Conservation (phyloP, 2,797 vertebrate genomes). For the Euphonia xanthogaster region DNA sequence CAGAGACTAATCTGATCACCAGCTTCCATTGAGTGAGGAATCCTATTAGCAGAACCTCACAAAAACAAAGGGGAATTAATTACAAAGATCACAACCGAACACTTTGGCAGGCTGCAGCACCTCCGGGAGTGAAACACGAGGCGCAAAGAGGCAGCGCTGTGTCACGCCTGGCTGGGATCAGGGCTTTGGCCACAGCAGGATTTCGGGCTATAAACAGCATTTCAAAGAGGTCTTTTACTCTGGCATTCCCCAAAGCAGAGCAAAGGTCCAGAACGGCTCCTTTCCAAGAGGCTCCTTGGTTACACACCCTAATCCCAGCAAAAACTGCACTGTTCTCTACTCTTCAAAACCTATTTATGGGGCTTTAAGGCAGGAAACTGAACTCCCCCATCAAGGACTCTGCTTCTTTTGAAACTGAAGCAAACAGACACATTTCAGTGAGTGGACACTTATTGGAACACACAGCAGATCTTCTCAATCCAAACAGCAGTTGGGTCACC, state of each 20-base stretch:
- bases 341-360: background rate
- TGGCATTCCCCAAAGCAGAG: background rate
- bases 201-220: slow-evolving; percentile 8
- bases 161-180: background rate
- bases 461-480: background rate
- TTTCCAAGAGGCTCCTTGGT: background rate
- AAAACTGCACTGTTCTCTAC: background rate
- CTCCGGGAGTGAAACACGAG: background rate
- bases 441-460: background rate
- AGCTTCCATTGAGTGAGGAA: background rate
- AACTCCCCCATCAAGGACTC: background rate
- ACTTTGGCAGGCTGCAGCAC: background rate
- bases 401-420: background rate
- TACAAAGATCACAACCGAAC: slow-evolving; percentile 14
- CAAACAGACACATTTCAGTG: background rate
- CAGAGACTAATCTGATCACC: slow-evolving; percentile 38
- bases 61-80: slow-evolving; percentile 39
- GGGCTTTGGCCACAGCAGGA: background rate
- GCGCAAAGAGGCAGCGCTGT: background rate
- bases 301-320: background rate
- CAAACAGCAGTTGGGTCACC: background rate
- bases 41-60: slow-evolving; percentile 1
- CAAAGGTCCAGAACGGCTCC: background rate
- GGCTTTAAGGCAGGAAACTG: background rate
- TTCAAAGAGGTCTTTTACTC: slow-evolving; percentile 34